Evolutionary conservation across 2,888 invertebrate genomes (phyloP), one percentile per base, ranked within the genome.

Genomic region (Limnephilus rhombicus): DNA sequence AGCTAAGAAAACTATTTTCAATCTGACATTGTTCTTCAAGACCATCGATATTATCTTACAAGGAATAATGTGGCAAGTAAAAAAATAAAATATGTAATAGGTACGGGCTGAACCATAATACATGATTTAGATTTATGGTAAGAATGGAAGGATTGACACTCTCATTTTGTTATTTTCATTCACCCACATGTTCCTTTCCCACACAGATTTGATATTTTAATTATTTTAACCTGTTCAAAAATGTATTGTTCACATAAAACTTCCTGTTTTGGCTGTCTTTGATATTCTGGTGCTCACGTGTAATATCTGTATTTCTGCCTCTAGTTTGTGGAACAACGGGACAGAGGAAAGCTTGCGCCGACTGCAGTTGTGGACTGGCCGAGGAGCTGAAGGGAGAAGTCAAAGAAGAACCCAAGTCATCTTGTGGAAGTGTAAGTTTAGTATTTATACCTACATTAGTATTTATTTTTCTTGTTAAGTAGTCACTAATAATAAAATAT

Each of bases 361-460:
- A 99, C 95, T 99, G 99, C 95, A 97, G 98, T 1, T 99, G 99
- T 95, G 99, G 99, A 0, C 96, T 99, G 92, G 99, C 99, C 4
- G 99, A 99, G 94, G 99, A 99, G 95, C 95, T 99, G 90, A 97
- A 97, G 88, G 97, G 96, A 13, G 98, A 98, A 95, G 95, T 95
- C 49, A 96, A 96, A 90, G 95, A 96, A 41, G 96, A 97, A 80
- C 97, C 97, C 2, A 98, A 98, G 95, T 99, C 99, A 0, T 98
- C 99, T 0, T 99, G 99, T 96, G 99, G 99, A 95, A 99, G 97
- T 96, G 99, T 99, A 96, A 96, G 98, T 24, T 68, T 9, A 68
- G 7, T 24, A 4, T 97, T 68, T 24, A 24, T 68, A 49, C 9
- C 11, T 49, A 13, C 13, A 13, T n/a, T n/a, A n/a, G n/a, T 49